Conservation (phyloP, 2,888 invertebrate species). For the Parnassius smintheus region DNA sequence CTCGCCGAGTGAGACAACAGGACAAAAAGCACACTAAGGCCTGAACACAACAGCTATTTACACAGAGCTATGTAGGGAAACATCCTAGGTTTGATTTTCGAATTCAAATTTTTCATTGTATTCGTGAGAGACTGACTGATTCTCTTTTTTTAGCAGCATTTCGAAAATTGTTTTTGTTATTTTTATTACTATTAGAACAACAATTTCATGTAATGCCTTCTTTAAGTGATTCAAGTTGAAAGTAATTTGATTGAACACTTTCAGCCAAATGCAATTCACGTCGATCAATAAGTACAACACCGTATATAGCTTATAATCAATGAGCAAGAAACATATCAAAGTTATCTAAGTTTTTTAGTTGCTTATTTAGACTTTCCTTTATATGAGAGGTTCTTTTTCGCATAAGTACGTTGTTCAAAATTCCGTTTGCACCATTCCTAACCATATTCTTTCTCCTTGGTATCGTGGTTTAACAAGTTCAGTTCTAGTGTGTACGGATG, state of each 20-base stretch:
- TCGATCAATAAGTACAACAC: constrained; percentile 41
- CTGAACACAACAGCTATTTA: constrained; percentile 42
- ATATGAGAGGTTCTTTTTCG: constrained; percentile 73
- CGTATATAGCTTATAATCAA: constrained; percentile 47
- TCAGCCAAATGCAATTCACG: constrained; percentile 15
- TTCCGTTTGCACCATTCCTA: constrained; percentile 51
- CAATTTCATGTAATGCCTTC: constrained; percentile 32
- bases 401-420: constrained; percentile 73
- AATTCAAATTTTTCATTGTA: constrained; percentile 47
- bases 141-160: constrained; percentile 73
- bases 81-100: constrained; percentile 61
- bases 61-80: constrained; percentile 50
- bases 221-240: constrained; percentile 20
- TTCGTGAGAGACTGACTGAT: constrained; percentile 76
- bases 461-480: constrained; percentile 52
- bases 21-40: constrained; percentile 35
- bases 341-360: constrained; percentile 53
- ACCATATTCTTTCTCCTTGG: background rate
- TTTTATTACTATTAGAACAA: constrained; percentile 53
- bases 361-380: constrained; percentile 38
- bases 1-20: constrained; percentile 54
- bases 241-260: constrained; percentile 7
- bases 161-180: constrained; percentile 68
- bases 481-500: constrained; percentile 33
- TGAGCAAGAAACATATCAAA: constrained; percentile 72